phyloP scores from a whole-genome alignment of 2,888 invertebrate genomes.

The Temnothorax rugatulus region DNA sequence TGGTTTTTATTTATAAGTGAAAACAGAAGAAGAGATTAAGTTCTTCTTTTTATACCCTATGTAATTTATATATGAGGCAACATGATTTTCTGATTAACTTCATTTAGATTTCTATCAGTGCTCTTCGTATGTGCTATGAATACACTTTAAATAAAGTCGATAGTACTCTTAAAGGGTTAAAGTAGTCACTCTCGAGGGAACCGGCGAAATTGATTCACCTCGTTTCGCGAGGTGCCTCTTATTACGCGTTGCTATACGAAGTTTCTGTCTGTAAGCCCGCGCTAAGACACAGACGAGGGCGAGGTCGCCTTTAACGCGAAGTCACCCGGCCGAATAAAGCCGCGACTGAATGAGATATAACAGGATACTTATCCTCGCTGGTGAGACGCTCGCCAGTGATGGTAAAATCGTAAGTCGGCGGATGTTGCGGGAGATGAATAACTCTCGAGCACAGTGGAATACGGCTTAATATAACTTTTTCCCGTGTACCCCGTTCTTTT shows the following conservation, averaged over 20 bases:
- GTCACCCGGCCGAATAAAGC: conserved; percentile 57
- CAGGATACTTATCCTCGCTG: conserved; percentile 63
- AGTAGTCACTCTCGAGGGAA: neutral
- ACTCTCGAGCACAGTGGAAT: conserved; percentile 40
- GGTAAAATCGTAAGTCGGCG: conserved; percentile 55
- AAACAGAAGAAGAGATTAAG: neutral
- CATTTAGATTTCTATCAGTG: too few relatives aligned
- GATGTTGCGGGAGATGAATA: conserved; percentile 49
- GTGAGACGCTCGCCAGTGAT: conserved; percentile 11
- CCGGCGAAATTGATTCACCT: conserved; percentile 39
- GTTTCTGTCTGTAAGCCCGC: conserved; percentile 32
- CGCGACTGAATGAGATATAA: conserved; percentile 62
- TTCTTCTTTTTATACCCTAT: neutral
- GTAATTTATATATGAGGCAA: neutral
- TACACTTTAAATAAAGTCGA: conserved; percentile 21
- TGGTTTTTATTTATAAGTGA: neutral
- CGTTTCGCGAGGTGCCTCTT: conserved; percentile 46
- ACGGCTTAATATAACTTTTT: conserved; percentile 53
- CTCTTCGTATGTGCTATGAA: too few relatives aligned
- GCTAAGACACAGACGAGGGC: conserved; percentile 41
- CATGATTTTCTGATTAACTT: neutral
- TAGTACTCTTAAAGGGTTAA: conserved; percentile 40
- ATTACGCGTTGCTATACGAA: conserved; percentile 48
- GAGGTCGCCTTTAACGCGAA: conserved; percentile 54
- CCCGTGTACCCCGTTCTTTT: conserved; percentile 33